Evolutionary conservation across 2,113 vertebrate species (phyloP), one percentile per base, ranked within the genome.

Genomic region (Fukomys damarensis): DNA sequence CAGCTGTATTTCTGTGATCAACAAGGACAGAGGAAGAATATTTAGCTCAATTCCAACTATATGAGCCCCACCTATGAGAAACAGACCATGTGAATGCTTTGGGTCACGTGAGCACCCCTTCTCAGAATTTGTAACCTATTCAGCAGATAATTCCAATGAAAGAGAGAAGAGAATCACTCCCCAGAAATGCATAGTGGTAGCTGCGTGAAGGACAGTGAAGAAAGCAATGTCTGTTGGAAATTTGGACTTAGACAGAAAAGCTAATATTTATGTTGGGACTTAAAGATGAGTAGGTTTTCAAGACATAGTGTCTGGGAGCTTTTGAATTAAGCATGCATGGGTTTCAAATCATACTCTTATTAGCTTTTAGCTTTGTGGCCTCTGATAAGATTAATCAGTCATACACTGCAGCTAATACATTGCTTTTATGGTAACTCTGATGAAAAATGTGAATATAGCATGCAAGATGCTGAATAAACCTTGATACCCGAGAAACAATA

Each of bases 1-100:
- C 74, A 84, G 84, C 94, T 96, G 94, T 19, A 61, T 14, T 32
- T 74, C 54, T 72, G 30, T 61, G 95, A 97, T 86, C 94, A 96
- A 66, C 72, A 43, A 46, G 35, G 9, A 59, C 20, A 70, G 4
- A 65, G 61, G 7, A 82, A 61, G 43, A 83, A 66, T 74, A 89
- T 54, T 82, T 20, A 86, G 77, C 43, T 72, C 65, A 32, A 8
- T 91, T 95, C 46, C 82, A 92, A 81, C 56, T 88, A 38, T 61
- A 89, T 28, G 20, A 89, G 20, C 20, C 22, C 54, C 43, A 72
- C 19, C 10, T 38, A 43, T 35, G 38, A 85, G n/a, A 87, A 74
- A 56, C 65, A 26, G 11, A 52, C 16, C 32, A 35, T 5, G 13
- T 28, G n/a, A 13, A n/a, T 76, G 65, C 26, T 43, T 93, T 56